phyloP scores from a whole-genome alignment of 2,888 invertebrate species.

The Globia sparganii region DNA sequence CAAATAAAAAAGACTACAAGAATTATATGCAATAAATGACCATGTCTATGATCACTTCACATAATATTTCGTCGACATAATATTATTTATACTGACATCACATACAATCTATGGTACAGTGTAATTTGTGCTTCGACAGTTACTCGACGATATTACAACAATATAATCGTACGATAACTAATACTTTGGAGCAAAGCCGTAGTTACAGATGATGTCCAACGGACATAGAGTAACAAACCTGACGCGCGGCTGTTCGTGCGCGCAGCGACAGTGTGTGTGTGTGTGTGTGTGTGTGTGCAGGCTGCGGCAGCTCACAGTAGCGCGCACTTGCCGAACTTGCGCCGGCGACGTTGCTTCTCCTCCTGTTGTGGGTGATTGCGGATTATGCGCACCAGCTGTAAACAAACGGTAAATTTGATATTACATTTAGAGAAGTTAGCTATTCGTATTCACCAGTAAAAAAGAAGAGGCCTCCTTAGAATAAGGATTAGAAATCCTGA shows the following conservation, averaged over 20 bases:
- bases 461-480: background rate
- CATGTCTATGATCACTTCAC: constrained; percentile 7
- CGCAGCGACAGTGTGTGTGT: background rate
- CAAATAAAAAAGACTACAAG: constrained; percentile 26
- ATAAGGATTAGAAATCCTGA: background rate
- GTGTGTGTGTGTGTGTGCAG: background rate
- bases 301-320: constrained; percentile 78
- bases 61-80: constrained; percentile 22
- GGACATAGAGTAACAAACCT: background rate
- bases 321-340: constrained; percentile 86
- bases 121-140: constrained; percentile 19
- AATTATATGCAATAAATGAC: background rate
- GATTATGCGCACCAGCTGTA: constrained; percentile 94
- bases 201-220: background rate
- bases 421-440: too few relatives aligned
- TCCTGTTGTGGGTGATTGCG: constrained; percentile 94
- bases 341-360: constrained; percentile 91
- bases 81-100: constrained; percentile 4
- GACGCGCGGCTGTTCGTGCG: background rate
- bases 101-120: constrained; percentile 6
- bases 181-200: background rate
- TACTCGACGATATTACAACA: constrained; percentile 1
- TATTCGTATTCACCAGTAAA: too few relatives aligned
- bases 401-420: background rate
- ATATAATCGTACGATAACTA: background rate